Conservation (phyloP, 2,113 vertebrate genomes). For the Syrmaticus mikado region DNA sequence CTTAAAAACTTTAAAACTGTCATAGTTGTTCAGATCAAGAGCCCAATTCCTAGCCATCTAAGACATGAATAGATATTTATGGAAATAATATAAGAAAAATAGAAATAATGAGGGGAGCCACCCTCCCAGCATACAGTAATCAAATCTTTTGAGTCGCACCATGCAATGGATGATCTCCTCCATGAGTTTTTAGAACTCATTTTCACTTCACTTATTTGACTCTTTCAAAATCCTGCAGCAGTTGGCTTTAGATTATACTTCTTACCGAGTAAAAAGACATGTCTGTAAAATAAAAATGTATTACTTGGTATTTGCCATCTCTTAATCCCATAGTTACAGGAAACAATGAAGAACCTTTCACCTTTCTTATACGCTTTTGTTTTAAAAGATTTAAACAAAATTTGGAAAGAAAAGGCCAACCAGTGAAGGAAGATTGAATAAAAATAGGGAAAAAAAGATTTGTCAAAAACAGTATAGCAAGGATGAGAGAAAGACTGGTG, state of each 20-base stretch:
- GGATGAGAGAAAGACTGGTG: not conserved
- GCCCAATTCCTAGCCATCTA: not conserved
- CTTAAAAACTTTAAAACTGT: not conserved
- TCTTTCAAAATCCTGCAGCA: not conserved
- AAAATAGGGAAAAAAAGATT: not conserved
- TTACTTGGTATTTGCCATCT: not conserved
- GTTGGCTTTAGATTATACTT: not conserved
- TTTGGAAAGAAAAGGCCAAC: not conserved
- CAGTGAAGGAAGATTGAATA: not conserved
- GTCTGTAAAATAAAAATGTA: not conserved
- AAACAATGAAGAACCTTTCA: not conserved
- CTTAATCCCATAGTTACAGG: not conserved
- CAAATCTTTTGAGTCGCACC: not conserved
- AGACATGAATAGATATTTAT: not conserved
- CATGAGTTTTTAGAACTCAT: not conserved
- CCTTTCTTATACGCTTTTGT: not conserved
- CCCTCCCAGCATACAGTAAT: not conserved
- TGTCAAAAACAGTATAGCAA: not conserved
- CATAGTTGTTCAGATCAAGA: not conserved
- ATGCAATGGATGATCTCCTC: not conserved
- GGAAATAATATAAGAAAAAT: conserved; percentile 11
- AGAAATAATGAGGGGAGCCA: not conserved
- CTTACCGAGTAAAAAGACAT: not conserved
- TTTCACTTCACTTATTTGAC: not conserved
- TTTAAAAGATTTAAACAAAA: not conserved